Evolutionary conservation across 1,140 invertebrate species (phyloP), one percentile per base, ranked within the genome.

Genomic region (Trichonephila inaurata): DNA sequence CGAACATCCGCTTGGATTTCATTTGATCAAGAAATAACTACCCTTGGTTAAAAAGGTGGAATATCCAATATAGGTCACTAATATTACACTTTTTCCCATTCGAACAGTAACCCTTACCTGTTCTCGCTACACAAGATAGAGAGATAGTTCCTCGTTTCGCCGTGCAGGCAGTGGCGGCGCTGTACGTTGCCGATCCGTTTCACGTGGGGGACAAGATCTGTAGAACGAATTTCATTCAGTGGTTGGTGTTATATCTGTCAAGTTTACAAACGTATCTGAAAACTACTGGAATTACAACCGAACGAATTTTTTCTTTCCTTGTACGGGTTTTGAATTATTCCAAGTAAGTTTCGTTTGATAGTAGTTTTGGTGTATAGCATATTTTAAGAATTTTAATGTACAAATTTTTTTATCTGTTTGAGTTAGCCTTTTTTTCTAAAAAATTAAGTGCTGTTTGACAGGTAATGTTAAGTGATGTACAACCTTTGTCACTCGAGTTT

Each of bases 11-110:
- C 69, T 33, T 77, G 24, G 24, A 77, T 77, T 88, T 88, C 86
- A 88, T 64, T 88, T 60, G 61, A 51, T 61, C 86, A 64, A 88
- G 86, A 88, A 88, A 58, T 44, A 88, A 64, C 60, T 18, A 16
- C n/a, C 61, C 60, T 16, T 40, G 64, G 64, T 66, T 66, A 12
- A 66, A 40, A 64, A 66, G 64, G 64, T 88, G 60, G 58, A 83
- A 83, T 58, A 58, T n/a, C 58, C 58, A 62, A 88, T 88, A 88
- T 88, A 88, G 86, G 86, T 88, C 61, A 88, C 86, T 64, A 64
- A 88, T 88, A 88, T 88, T 88, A 88, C 86, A 88, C 86, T 88
- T 88, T 51, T 51, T 88, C 86, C 60, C 60, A 58, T 10, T 60
- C 28, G 60, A 40, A 24, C 86, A 88, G 51, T 18, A 77, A 77